These are phyloP conservation scores for Rhagonycha fulva DNA, from an alignment of 2,888 invertebrate species.

Conservation along the genomic window DNA sequence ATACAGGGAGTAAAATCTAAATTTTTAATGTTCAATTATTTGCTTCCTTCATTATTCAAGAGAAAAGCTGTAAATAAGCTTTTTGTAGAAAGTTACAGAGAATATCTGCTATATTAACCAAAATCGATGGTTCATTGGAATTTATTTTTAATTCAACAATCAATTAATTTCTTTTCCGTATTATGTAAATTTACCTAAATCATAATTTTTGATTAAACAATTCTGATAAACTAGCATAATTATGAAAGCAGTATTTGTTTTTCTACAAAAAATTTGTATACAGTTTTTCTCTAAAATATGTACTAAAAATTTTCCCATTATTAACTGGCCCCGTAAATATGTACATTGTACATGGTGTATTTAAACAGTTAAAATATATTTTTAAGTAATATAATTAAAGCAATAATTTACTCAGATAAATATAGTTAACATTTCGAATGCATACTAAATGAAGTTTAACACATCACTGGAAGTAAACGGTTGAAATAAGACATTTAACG, in stretches of 20 bases:
- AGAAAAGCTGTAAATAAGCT: no score
- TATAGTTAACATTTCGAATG: neutral
- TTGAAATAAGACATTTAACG: conserved; percentile 33
- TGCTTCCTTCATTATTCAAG: no score
- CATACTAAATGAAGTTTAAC: conserved; percentile 1
- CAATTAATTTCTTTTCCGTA: neutral
- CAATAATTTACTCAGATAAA: neutral
- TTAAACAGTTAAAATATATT: neutral
- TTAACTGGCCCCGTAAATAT: neutral
- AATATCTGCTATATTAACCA: no score
- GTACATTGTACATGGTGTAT: no score
- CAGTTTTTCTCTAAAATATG: no score
- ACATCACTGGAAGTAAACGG: conserved; percentile 28
- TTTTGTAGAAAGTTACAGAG: no score
- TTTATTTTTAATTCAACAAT: no score
- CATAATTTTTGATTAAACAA: neutral
- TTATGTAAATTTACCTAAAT: neutral
- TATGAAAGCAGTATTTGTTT: no score
- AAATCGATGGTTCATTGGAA: no score
- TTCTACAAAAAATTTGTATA: no score
- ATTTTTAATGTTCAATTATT: no score
- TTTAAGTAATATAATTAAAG: neutral
- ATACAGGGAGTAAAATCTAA: no score
- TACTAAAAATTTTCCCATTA: neutral
- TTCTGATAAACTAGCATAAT: neutral